Conservation (phyloP, 1,140 invertebrate genomes). For the Macrocentrus cingulum region DNA sequence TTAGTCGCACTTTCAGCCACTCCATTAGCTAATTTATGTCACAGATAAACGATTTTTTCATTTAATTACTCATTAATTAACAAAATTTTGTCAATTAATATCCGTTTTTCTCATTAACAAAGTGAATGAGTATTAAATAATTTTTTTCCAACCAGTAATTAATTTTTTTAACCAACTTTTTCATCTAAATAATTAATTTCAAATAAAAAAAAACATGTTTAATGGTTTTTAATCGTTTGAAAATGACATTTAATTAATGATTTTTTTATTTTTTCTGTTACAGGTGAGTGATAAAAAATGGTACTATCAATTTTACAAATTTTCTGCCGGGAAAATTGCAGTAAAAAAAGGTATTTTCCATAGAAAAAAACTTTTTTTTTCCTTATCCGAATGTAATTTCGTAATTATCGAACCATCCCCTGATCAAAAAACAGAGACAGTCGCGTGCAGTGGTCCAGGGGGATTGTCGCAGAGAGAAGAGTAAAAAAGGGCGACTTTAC, state of each 20-base stretch:
- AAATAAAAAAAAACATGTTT: too few species aligned
- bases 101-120: background rate
- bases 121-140: too few species aligned
- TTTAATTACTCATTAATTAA: too few species aligned
- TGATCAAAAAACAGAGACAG: slow-evolving; percentile 10
- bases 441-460: background rate
- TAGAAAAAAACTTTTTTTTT: background rate
- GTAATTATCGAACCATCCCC: slow-evolving; percentile 27
- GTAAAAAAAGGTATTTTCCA: background rate
- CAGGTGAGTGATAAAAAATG: background rate
- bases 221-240: too few species aligned
- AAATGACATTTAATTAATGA: too few species aligned
- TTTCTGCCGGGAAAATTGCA: background rate
- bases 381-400: slow-evolving; percentile 10
- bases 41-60: slow-evolving; percentile 15
- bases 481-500: slow-evolving; percentile 26
- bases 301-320: too few species aligned
- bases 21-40: slow-evolving; percentile 60
- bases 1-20: slow-evolving; percentile 34
- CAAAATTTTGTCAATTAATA: slow-evolving; percentile 2
- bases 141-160: too few species aligned
- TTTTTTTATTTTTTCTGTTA: slow-evolving; percentile 3
- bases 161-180: too few species aligned
- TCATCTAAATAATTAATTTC: too few species aligned
- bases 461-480: slow-evolving; percentile 10